These are phyloP conservation scores for Siphamia tubifer DNA, from an alignment of 2,113 vertebrate species.

Conservation along the genomic window DNA sequence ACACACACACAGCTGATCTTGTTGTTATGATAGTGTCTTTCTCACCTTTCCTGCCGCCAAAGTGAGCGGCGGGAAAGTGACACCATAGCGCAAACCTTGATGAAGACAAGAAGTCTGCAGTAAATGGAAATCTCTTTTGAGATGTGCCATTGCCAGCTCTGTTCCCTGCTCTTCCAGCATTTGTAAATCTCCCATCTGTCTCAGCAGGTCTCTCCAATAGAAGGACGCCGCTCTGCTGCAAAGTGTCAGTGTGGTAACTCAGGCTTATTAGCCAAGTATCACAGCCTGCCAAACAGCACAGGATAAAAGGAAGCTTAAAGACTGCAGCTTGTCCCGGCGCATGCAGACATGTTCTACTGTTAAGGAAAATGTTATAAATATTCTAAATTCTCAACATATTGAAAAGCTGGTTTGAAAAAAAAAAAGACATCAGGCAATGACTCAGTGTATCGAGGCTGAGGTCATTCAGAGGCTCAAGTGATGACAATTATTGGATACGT, in stretches of 20 bases:
- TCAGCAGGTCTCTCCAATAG: conserved; percentile 47
- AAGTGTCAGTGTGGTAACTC: conserved; percentile 1
- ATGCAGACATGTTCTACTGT: not conserved
- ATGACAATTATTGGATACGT: no score
- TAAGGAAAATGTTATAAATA: no score
- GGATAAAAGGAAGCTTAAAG: conserved; percentile 22
- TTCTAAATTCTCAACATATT: no score
- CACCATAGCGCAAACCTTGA: conserved; percentile 33
- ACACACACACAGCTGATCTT: conserved; percentile 15
- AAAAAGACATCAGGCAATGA: not conserved
- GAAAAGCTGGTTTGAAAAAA: not conserved
- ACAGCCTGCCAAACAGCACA: conserved; percentile 11
- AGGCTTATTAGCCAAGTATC: conserved; percentile 33
- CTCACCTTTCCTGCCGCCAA: not conserved
- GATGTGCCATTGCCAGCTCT: conserved; percentile 40
- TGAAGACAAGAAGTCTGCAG: conserved; percentile 36
- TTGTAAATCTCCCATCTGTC: conserved; percentile 57
- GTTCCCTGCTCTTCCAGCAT: conserved; percentile 26
- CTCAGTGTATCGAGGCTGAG: not conserved
- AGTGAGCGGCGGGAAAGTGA: conserved; percentile 15
- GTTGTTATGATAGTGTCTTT: conserved; percentile 20
- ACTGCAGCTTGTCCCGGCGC: not conserved
- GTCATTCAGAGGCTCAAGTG: no score
- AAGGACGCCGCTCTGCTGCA: conserved; percentile 33
- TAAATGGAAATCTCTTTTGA: conserved; percentile 31